A percentile compares a stretch with the other conserved stretches of the same genome.
These are phyloP conservation scores for Wiebesia pumilae DNA, from an alignment of 1,140 invertebrate species.

Conservation along the genomic window DNA sequence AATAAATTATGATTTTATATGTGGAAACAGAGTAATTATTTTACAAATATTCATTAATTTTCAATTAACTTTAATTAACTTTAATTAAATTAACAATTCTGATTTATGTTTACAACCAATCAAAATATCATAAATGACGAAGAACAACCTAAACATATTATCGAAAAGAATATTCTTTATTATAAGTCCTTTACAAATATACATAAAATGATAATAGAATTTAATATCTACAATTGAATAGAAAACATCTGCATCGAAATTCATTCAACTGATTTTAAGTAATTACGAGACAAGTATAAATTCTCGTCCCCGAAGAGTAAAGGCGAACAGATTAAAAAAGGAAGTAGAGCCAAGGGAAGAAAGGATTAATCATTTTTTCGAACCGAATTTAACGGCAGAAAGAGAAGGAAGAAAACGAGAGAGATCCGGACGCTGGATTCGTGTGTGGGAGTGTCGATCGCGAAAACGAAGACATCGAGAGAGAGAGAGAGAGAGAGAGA, in stretches of 20 bases:
- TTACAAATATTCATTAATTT: not conserved
- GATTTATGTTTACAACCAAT: not conserved
- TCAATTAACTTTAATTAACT: too few species aligned
- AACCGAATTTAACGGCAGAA: conserved; percentile 26
- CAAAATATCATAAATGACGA: not conserved
- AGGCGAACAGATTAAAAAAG: not conserved
- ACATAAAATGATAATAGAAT: conserved; percentile 19
- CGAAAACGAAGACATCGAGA: conserved; percentile 49
- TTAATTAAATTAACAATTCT: not conserved
- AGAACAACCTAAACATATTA: not conserved
- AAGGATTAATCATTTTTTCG: conserved; percentile 50
- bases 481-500: conserved; percentile 50
- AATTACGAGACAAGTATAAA: conserved; percentile 60
- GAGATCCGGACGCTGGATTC: not conserved
- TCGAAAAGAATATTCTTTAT: not conserved
- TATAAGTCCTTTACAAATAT: not conserved
- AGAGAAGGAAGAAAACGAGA: conserved; percentile 26
- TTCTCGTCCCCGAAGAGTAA: conserved; percentile 6
- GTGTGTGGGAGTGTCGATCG: conserved; percentile 53
- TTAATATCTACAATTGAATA: conserved; percentile 37
- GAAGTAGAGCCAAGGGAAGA: conserved; percentile 50
- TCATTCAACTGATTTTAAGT: conserved; percentile 55
- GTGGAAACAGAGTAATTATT: not conserved
- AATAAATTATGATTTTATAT: not conserved
- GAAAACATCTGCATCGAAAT: conserved; percentile 16